Evolutionary conservation across 2,888 invertebrate species (phyloP).

Genomic region (Bimastos eiseni): DNA sequence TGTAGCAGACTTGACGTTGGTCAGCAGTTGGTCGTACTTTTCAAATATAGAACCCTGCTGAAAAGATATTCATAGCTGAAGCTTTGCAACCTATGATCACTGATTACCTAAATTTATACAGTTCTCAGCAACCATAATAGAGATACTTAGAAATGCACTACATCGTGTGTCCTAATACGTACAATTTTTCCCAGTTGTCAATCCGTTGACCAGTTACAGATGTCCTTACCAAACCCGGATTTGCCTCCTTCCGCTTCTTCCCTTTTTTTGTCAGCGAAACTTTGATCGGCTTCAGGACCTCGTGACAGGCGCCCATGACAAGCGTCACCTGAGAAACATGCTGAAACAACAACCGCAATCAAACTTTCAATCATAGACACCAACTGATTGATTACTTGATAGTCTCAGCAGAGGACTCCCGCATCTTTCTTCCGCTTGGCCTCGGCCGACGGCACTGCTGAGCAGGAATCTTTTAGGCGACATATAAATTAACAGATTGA

Average conservation of each 20-base stretch:
- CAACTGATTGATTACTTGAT: not conserved
- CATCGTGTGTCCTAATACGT: no score
- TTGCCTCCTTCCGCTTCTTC: not conserved
- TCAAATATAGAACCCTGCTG: not conserved
- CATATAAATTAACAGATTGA: no score
- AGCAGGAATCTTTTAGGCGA: no score
- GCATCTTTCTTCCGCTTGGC: no score
- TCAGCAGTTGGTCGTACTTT: not conserved
- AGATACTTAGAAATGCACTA: no score
- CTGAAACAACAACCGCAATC: not conserved
- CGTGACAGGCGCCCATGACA: not conserved
- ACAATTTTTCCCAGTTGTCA: no score
- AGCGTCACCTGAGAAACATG: slow-evolving; percentile 1
- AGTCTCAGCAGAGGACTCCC: no score
- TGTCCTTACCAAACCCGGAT: not conserved
- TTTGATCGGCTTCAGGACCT: slow-evolving; percentile 2
- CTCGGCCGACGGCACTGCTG: no score
- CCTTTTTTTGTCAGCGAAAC: slow-evolving; percentile 16
- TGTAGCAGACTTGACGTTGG: not conserved
- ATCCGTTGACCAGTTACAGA: not conserved
- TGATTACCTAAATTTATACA: not conserved
- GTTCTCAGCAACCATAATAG: not conserved
- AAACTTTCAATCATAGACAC: no score
- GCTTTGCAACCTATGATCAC: not conserved
- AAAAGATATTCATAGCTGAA: not conserved